Evolutionary conservation across 2,797 vertebrate species (phyloP).

Genomic region (Mallotus villosus): DNA sequence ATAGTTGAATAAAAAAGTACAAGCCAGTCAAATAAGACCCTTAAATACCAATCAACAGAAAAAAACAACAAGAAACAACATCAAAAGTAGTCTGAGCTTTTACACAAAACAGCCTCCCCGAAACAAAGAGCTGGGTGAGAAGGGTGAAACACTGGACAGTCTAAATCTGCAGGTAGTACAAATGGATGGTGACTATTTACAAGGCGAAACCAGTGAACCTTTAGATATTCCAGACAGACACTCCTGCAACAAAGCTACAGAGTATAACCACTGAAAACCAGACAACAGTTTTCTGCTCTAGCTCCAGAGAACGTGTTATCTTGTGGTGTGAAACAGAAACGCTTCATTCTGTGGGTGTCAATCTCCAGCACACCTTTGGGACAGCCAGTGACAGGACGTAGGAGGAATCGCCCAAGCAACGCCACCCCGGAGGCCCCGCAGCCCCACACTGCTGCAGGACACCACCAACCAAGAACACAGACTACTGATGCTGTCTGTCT

Average conservation of each 20-base stretch:
- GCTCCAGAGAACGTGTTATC: constrained; percentile 48
- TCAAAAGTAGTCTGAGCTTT: neutral
- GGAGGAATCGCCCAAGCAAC: too few species aligned
- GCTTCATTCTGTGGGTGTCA: constrained; percentile 63
- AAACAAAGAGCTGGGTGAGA: constrained; percentile 16
- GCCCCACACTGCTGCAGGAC: constrained; percentile 53
- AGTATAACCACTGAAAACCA: constrained; percentile 22
- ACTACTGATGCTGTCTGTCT: too few species aligned
- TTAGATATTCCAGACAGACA: neutral
- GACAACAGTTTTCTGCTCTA: constrained; percentile 25
- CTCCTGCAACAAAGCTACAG: constrained; percentile 24
- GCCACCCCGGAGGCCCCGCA: constrained; percentile 23
- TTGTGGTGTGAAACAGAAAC: constrained; percentile 51
- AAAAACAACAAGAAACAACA: neutral
- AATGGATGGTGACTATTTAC: constrained; percentile 9
- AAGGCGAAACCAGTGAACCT: constrained; percentile 16
- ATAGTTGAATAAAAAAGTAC: neutral
- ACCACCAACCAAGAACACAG: constrained; percentile 44
- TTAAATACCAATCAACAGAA: neutral
- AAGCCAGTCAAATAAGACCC: neutral
- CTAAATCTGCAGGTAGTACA: neutral
- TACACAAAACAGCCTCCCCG: neutral
- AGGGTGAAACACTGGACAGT: neutral
- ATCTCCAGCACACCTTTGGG: too few species aligned
- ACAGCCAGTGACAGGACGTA: too few species aligned